Base-by-base conservation (phyloP, 2,888 invertebrate species). In the Lepidocyrtinus sp. region DNA sequence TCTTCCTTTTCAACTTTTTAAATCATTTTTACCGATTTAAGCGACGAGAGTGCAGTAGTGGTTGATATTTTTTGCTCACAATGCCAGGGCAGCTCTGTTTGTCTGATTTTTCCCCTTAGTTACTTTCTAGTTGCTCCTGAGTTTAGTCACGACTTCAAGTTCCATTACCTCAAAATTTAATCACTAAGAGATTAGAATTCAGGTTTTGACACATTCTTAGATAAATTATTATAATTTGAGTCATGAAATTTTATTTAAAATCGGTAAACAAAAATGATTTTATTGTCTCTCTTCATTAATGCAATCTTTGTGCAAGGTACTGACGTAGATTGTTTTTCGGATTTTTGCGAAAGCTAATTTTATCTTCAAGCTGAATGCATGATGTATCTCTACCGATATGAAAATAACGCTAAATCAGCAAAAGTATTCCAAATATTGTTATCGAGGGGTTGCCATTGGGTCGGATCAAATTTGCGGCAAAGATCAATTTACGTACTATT, bases 151-250 rank as follows among this genome's bases (percentile, higher is more conserved):
- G 78, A 78, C 67, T 78, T 77, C 77, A 77, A 77, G 77, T 77
- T 77, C 77, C 77, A 77, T 77, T 78, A 78, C 78, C 78, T 78
- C 78, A 55, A 73, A 62, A 67, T 65, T 73, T 78, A 78, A 78
- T 73, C 78, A 68, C 46, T 65, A 12, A 36, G 36, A 78, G 78
- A 78, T 78, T 78, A 78, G 72, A 78, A 78, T 78, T 73, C 78
- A 78, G 78, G 78, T 78, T 78, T 73, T 73, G 78, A 78, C 78
- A 78, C 78, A 73, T 78, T 78, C 78, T 68, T 73, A 72, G 64
- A 77, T 78, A 78, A 78, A 78, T 78, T 78, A 78, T 78, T 67
- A 73, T 78, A 78, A 78, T 78, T 68, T 73, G 61, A 78, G 72
- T 68, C 78, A 78, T 78, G 73, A 78, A 78, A 63, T 72, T 36